Conservation (phyloP, 2,797 vertebrate species). For the Adrianichthys oophorus region DNA sequence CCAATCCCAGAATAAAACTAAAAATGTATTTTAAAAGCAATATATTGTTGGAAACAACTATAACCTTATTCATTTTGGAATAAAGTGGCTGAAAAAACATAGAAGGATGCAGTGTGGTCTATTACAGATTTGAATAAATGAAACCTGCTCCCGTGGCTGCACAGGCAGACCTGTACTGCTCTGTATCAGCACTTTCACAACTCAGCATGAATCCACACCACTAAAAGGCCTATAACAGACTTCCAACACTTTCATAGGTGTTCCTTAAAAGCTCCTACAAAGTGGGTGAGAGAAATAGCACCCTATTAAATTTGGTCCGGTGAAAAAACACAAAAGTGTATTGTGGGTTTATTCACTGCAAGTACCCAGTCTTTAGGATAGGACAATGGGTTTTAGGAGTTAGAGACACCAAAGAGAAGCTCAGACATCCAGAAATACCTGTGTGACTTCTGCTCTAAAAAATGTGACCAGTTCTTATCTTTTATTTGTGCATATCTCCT, state of each 20-base stretch:
- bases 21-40: slow-evolving; percentile 12
- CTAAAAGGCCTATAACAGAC: slow-evolving; percentile 67
- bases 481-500: not conserved
- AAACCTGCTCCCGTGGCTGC: slow-evolving; percentile 29
- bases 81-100: slow-evolving; percentile 19
- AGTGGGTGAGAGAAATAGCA: slow-evolving; percentile 42
- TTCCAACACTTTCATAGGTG: slow-evolving; percentile 61
- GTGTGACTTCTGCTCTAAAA: slow-evolving; percentile 40
- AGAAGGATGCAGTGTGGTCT: slow-evolving; percentile 16
- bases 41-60: slow-evolving; percentile 21
- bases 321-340: slow-evolving; percentile 52
- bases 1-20: slow-evolving; percentile 2
- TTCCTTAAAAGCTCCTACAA: slow-evolving; percentile 45
- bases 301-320: slow-evolving; percentile 47
- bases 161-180: slow-evolving; percentile 32
- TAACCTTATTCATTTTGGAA: slow-evolving; percentile 13
- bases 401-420: slow-evolving; percentile 30
- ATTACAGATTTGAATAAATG: slow-evolving; percentile 33
- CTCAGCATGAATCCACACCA: slow-evolving; percentile 59
- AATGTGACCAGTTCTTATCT: slow-evolving; percentile 22
- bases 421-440: slow-evolving; percentile 23
- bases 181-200: slow-evolving; percentile 52
- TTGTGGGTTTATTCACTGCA: slow-evolving; percentile 57
- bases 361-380: slow-evolving; percentile 38
- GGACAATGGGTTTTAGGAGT: slow-evolving; percentile 52